A percentile compares a stretch with the other conserved stretches of the same genome.
Evolutionary conservation across 2,888 invertebrate species (phyloP).

Genomic region (Stictocephala bisonia): DNA sequence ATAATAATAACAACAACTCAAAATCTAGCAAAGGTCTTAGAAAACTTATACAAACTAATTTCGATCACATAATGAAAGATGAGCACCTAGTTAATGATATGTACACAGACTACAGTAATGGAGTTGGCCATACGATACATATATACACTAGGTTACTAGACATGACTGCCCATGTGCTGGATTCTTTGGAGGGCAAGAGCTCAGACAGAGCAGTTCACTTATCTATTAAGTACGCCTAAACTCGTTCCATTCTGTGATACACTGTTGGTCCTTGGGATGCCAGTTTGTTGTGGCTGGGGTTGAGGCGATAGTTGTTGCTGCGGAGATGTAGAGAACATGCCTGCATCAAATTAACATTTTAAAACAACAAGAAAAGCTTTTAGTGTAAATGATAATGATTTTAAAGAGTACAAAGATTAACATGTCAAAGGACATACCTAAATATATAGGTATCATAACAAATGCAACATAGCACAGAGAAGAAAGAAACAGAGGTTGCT

Average conservation of each 20-base stretch:
- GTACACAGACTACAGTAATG: conserved; percentile 29
- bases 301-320: conserved; percentile 22
- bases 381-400: background rate
- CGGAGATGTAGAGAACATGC: conserved; percentile 25
- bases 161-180: background rate
- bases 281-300: background rate
- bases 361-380: background rate
- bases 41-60: conserved; percentile 44
- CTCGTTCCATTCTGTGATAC: conserved; percentile 30
- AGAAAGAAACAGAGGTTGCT: no score
- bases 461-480: no score
- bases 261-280: background rate
- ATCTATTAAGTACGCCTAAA: conserved; percentile 43
- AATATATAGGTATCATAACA: no score
- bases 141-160: conserved; percentile 40
- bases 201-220: background rate
- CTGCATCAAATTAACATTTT: background rate
- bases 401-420: no score
- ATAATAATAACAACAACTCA: background rate
- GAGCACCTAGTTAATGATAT: conserved; percentile 39
- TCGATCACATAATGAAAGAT: conserved; percentile 34
- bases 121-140: conserved; percentile 17
- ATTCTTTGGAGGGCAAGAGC: conserved; percentile 12
- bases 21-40: background rate
- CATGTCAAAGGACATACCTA: no score